A percentile compares a stretch with the other conserved stretches of the same genome.
phyloP scores from a whole-genome alignment of 1,140 invertebrate genomes.

The Atta texana region DNA sequence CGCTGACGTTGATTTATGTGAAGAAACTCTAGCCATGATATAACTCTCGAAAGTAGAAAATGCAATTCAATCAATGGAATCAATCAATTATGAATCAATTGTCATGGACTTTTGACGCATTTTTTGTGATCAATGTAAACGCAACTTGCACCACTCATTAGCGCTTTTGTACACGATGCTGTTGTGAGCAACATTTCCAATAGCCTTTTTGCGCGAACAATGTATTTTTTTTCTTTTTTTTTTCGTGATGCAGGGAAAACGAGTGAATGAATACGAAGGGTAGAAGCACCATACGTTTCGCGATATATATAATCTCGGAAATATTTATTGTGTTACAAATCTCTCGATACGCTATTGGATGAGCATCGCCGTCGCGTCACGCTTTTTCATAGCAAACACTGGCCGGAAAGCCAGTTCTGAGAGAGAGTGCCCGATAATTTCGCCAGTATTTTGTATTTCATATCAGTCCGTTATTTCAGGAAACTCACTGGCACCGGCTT shows the following conservation, averaged over 20 bases:
- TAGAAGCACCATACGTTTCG: background rate
- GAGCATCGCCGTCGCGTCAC: background rate
- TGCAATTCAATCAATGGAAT: constrained; percentile 13
- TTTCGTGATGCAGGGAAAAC: background rate
- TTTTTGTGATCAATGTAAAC: constrained; percentile 34
- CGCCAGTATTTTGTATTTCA: constrained; percentile 48
- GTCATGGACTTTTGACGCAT: background rate
- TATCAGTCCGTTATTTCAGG: constrained; percentile 38
- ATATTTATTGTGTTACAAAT: constrained; percentile 52
- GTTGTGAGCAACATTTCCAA: constrained; percentile 1
- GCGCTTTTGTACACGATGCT: constrained; percentile 22
- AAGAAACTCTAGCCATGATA: background rate
- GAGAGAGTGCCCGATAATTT: constrained; percentile 15
- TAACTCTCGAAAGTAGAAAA: background rate
- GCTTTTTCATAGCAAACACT: constrained; percentile 5
- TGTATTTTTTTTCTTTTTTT: background rate
- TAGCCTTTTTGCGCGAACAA: constrained; percentile 1
- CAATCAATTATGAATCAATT: background rate
- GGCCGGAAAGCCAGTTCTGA: background rate
- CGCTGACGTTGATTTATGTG: background rate
- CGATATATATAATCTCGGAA: constrained; percentile 11
- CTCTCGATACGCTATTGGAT: constrained; percentile 30
- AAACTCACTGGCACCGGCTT: background rate
- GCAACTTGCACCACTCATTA: constrained; percentile 44
- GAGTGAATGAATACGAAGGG: background rate